Base-by-base conservation (phyloP, 2,113 vertebrate species). In the Sylvilagus bachmani region DNA sequence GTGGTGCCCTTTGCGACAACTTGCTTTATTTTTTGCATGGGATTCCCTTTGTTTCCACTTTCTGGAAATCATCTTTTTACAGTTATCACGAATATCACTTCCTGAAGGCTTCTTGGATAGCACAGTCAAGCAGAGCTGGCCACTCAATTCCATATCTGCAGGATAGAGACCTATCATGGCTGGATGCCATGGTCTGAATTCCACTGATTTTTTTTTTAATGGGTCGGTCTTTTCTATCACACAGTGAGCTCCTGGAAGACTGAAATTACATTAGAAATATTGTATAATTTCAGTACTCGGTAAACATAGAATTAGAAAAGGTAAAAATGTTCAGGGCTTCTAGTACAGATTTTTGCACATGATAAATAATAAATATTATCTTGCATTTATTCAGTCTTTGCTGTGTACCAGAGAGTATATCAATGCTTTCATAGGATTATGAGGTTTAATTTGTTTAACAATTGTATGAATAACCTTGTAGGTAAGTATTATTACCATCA, bases 11-110 rank as follows among this genome's bases (percentile, higher is more conserved):
- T 75, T 11, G 6, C 4, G 29, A 22, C 44, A 82, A 24, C 33
- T 80, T 79, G 10, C 29, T 69, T 81, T 93, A 44, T 36, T 44
- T 53, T 53, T 44, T 55, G 14, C 36, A 62, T 44, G 21, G 9
- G 51, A 84, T 79, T 87, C 22, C 29, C 17, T 88, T 84, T 73
- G 29, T 74, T 84, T 16, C 36, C 2, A 33, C n/a, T 21, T 17
- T 36, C 31, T 67, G 58, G 36, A n/a, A 81, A 13, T 49, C 21
- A 53, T 74, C 31, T 89, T 74, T 95, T 61, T n/a, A 49, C n/a
- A 70, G 12, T 69, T 19, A 51, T 36, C 19, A 71, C 69, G 58
- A 70, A 25, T 27, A 11, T 25, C 5, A 49, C 6, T 13, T 25
- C 73, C 84, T 27, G 17, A 91, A 93, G 21, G 38, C 10, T 81